A percentile compares a stretch with the other conserved stretches of the same genome.
Conservation (phyloP, 1,140 invertebrate species). For the Megathymus violae region DNA sequence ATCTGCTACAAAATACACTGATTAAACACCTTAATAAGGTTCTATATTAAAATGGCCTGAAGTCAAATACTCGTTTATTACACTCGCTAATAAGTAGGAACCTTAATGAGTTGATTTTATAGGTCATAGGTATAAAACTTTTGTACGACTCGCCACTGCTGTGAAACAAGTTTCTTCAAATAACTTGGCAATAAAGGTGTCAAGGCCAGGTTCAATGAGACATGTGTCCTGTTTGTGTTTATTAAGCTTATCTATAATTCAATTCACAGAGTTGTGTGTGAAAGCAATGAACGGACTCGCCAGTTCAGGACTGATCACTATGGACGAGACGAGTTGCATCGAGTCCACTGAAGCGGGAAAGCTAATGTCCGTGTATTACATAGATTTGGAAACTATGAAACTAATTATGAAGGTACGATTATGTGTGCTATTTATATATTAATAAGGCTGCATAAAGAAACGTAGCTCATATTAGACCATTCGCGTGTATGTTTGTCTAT, state of each 20-base stretch:
- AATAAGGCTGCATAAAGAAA: too few species aligned
- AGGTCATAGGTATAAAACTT: not conserved
- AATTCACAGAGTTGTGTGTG: slow-evolving; percentile 83
- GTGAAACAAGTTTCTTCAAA: not conserved
- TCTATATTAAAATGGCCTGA: not conserved
- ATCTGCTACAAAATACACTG: slow-evolving; percentile 8
- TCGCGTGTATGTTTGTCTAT: too few species aligned
- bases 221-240: too few species aligned
- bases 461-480: too few species aligned
- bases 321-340: slow-evolving; percentile 84
- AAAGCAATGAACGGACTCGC: slow-evolving; percentile 86
- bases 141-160: not conserved
- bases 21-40: too few species aligned
- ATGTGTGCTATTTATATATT: too few species aligned
- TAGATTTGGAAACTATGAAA: slow-evolving; percentile 88
- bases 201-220: not conserved
- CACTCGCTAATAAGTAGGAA: not conserved
- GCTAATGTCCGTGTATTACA: slow-evolving; percentile 87
- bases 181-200: not conserved
- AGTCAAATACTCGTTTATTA: not conserved
- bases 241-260: too few species aligned
- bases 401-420: slow-evolving; percentile 82
- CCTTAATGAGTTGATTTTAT: not conserved
- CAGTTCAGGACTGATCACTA: slow-evolving; percentile 83
- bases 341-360: slow-evolving; percentile 85